phyloP scores from a whole-genome alignment of 2,888 invertebrate genomes.

The Cryptophagus acutangulus region DNA sequence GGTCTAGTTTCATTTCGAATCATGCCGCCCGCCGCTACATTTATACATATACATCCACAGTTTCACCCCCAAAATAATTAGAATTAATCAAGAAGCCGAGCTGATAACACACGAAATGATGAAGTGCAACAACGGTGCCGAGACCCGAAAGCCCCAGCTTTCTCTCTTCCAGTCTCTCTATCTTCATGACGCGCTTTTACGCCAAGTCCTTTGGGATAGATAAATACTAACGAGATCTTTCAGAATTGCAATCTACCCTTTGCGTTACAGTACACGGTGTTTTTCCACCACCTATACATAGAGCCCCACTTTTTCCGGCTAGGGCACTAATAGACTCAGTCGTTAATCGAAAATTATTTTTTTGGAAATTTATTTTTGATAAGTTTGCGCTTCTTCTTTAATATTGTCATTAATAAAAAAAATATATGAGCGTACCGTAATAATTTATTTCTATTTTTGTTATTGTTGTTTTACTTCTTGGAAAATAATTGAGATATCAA shows the following conservation, averaged over 20 bases:
- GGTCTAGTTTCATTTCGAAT: slow-evolving; percentile 17
- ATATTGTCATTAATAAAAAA: no score
- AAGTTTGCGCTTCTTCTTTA: no score
- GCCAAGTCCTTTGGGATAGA: slow-evolving; percentile 43
- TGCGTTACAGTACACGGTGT: no score
- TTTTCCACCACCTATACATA: no score
- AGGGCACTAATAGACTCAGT: no score
- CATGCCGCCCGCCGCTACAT: slow-evolving; percentile 14
- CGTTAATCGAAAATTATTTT: no score
- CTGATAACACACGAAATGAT: slow-evolving; percentile 46
- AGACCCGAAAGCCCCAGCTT: slow-evolving; percentile 16
- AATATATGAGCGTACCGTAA: no score
- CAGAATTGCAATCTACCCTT: slow-evolving; percentile 45
- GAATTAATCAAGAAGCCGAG: slow-evolving; percentile 45
- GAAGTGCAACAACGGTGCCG: slow-evolving; percentile 35
- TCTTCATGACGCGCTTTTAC: slow-evolving; percentile 31
- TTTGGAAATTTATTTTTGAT: no score
- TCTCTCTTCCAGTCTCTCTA: slow-evolving; percentile 30
- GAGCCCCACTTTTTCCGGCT: no score
- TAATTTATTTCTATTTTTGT: no score
- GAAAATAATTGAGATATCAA: no score
- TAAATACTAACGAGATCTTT: slow-evolving; percentile 50
- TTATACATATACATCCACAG: slow-evolving; percentile 14
- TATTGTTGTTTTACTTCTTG: no score
- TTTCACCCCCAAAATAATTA: slow-evolving; percentile 42